phyloP scores from a whole-genome alignment of 2,113 vertebrate species.

The Chaenogobius annularis region DNA sequence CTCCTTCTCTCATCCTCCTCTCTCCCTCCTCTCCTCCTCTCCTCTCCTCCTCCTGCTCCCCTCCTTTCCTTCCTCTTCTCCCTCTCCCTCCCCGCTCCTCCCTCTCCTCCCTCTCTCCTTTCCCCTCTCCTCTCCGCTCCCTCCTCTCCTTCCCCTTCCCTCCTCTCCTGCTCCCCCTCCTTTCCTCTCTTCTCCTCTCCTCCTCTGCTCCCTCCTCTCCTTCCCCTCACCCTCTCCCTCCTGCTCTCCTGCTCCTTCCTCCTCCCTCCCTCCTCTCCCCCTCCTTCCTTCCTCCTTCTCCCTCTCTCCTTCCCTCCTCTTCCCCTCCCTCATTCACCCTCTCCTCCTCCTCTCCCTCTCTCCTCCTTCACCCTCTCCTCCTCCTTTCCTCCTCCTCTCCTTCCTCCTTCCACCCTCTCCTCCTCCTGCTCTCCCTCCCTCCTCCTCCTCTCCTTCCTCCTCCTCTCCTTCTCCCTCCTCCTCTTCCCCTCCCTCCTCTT shows the following conservation, averaged over 20 bases:
- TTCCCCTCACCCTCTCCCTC: not conserved
- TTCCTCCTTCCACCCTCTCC: not conserved
- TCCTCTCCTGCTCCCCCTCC: not conserved
- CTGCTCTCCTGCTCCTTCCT: not conserved
- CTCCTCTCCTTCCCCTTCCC: not conserved
- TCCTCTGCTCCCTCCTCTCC: not conserved
- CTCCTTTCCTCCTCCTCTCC: not conserved
- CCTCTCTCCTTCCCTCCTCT: not conserved
- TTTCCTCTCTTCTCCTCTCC: not conserved
- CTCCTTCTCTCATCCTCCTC: not conserved
- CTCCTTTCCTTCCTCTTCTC: not conserved
- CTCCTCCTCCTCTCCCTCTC: not conserved
- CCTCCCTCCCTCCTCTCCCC: not conserved
- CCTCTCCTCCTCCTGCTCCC: not conserved
- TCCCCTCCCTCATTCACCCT: slow-evolving; percentile 3
- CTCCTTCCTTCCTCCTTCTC: not conserved
- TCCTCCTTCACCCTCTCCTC: not conserved
- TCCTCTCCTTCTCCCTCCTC: not conserved
- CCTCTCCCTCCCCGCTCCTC: not conserved
- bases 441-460: not conserved
- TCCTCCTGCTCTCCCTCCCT: not conserved
- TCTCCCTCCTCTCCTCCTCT: not conserved
- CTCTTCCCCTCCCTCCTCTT: not conserved
- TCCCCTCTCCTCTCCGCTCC: not conserved
- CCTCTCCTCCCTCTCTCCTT: not conserved